These are phyloP conservation scores for Hirtodrosophila histrioides DNA, from an alignment of 2,888 invertebrate species.

Conservation along the genomic window DNA sequence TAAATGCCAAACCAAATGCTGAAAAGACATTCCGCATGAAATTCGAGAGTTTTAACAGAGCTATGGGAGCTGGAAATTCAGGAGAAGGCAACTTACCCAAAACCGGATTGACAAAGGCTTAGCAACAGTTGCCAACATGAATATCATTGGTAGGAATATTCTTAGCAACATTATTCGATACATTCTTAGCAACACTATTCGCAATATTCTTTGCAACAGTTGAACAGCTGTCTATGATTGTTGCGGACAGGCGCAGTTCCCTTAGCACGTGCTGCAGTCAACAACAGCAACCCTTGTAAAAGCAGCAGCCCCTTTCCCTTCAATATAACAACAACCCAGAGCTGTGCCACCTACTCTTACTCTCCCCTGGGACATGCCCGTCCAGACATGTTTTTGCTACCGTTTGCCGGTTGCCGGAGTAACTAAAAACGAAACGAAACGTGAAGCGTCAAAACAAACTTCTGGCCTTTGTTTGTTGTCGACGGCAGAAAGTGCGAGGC, in stretches of 20 bases:
- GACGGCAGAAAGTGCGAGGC: slow-evolving; percentile 4
- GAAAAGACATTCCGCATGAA: no score
- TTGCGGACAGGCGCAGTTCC: slow-evolving; percentile 63
- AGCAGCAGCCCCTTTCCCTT: background rate
- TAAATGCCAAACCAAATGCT: no score
- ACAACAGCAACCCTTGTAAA: slow-evolving; percentile 49
- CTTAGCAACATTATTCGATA: no score
- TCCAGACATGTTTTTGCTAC: slow-evolving; percentile 64
- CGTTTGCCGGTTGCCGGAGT: slow-evolving; percentile 67
- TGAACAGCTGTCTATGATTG: slow-evolving; percentile 55
- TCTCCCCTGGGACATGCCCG: background rate
- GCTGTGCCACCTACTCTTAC: slow-evolving; percentile 4
- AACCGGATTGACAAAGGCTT: background rate
- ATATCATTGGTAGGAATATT: no score
- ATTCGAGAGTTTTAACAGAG: no score
- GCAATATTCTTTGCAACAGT: slow-evolving; percentile 22
- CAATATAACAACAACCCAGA: background rate
- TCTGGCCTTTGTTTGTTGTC: slow-evolving; percentile 47
- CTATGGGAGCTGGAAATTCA: no score
- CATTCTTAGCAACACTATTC: slow-evolving; percentile 20
- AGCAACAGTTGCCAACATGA: slow-evolving; percentile 20
- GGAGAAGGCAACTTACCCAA: background rate
- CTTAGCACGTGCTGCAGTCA: slow-evolving; percentile 57
- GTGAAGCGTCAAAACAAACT: slow-evolving; percentile 71
- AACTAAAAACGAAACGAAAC: slow-evolving; percentile 54